Conservation (phyloP, 2,797 vertebrate species). For the Xyrichtys novacula region DNA sequence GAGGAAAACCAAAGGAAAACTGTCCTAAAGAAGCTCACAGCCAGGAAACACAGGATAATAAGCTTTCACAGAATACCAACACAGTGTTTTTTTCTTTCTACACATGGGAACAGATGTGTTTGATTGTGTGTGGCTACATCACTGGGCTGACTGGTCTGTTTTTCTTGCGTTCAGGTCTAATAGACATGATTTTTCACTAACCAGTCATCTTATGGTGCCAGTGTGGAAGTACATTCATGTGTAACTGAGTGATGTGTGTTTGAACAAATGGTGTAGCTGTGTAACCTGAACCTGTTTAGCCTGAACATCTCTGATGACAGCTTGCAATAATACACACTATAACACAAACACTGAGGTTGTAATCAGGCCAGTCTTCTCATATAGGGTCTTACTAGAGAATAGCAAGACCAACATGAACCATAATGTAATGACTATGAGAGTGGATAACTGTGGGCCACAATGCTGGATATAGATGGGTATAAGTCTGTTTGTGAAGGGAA, state of each 20-base stretch:
- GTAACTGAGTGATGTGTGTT: constrained; percentile 31
- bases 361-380: constrained; percentile 52
- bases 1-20: constrained; percentile 57
- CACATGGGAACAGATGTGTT: constrained; percentile 10
- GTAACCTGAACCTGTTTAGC: too few species aligned
- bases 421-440: constrained; percentile 17
- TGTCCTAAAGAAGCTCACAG: constrained; percentile 37
- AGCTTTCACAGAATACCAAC: constrained; percentile 19
- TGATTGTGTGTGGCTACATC: constrained; percentile 16
- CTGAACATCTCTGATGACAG: constrained; percentile 15
- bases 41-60: constrained; percentile 65
- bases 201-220: constrained; percentile 33
- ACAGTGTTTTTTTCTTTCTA: constrained; percentile 4
- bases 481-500: constrained; percentile 76
- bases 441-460: constrained; percentile 10
- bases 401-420: constrained; percentile 23
- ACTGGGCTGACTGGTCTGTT: constrained; percentile 31
- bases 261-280: constrained; percentile 11
- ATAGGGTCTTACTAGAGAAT: constrained; percentile 24
- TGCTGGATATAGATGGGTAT: constrained; percentile 67
- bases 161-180: constrained; percentile 61
- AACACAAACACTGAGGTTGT: constrained; percentile 69
- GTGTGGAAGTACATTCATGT: constrained; percentile 32
- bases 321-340: constrained; percentile 43
- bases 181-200: constrained; percentile 52